Percentiles rank a stretch among this genome's conserved stretches.
phyloP scores from a whole-genome alignment of 2,797 vertebrate genomes.

The Ctenopoma kingsleyae region DNA sequence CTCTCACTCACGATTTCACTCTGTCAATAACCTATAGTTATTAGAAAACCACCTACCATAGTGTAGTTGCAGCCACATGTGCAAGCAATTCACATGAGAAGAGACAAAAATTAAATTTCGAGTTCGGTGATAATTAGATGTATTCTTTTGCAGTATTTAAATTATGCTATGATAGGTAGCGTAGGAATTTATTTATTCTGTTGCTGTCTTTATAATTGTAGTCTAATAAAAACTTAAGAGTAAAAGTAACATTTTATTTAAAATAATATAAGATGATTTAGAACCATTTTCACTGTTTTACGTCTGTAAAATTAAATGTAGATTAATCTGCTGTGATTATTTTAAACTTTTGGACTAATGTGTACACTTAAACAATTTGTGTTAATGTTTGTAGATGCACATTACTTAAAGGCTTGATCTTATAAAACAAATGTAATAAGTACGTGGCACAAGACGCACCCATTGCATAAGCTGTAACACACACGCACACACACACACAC shows the following conservation, averaged over 20 bases:
- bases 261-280: not conserved
- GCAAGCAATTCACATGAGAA: conserved; percentile 21
- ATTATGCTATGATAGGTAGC: not conserved
- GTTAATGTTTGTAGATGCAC: not conserved
- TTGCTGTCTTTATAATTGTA: no score
- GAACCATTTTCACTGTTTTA: not conserved
- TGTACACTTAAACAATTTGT: no score
- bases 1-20: conserved; percentile 21
- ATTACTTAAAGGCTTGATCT: not conserved
- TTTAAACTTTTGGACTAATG: no score
- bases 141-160: not conserved
- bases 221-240: no score
- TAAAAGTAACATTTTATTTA: no score
- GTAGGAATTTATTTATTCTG: no score
- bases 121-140: not conserved
- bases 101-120: not conserved
- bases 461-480: not conserved
- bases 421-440: not conserved
- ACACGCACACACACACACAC: no score
- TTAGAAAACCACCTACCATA: conserved; percentile 36
- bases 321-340: no score
- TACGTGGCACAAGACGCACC: not conserved
- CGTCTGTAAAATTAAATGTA: no score
- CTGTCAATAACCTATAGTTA: conserved; percentile 52
- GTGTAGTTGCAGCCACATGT: conserved; percentile 21